These are phyloP conservation scores for Colletes collaris DNA, from an alignment of 2,888 invertebrate species.

Conservation along the genomic window DNA sequence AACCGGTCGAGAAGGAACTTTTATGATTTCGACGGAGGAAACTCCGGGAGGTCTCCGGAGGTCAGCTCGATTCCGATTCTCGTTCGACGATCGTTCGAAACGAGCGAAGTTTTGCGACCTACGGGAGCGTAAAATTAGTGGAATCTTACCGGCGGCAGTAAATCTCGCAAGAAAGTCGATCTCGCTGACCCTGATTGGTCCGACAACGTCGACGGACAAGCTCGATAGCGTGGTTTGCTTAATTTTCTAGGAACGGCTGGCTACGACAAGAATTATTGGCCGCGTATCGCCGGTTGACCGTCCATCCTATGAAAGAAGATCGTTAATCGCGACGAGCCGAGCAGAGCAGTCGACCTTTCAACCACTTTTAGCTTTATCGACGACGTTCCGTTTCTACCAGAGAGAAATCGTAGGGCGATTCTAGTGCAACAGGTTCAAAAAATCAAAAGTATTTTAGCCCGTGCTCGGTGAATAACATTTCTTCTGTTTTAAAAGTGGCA, in stretches of 20 bases:
- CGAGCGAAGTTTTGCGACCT: conserved; percentile 53
- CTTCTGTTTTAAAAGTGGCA: no score
- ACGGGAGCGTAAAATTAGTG: conserved; percentile 60
- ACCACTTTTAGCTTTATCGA: background rate
- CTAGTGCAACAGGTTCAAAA: no score
- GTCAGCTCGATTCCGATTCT: conserved; percentile 25
- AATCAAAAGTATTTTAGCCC: no score
- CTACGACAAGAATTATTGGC: conserved; percentile 56
- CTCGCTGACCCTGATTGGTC: conserved; percentile 69
- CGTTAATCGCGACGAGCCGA: conserved; percentile 14
- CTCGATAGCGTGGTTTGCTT: conserved; percentile 47
- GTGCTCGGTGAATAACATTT: no score
- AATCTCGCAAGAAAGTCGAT: conserved; percentile 67
- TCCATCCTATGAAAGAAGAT: no score
- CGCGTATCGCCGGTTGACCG: conserved; percentile 22
- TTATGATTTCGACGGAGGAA: conserved; percentile 12
- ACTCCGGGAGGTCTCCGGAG: conserved; percentile 43
- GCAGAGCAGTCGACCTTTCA: conserved; percentile 20
- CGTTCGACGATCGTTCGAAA: conserved; percentile 22
- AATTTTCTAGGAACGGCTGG: conserved; percentile 50
- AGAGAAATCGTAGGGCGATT: background rate
- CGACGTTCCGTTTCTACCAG: background rate
- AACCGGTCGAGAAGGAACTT: conserved; percentile 6
- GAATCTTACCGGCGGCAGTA: conserved; percentile 65
- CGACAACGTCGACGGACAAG: conserved; percentile 41